Base-by-base conservation (phyloP, 2,888 invertebrate species). In the Lomographa bimaculata region DNA sequence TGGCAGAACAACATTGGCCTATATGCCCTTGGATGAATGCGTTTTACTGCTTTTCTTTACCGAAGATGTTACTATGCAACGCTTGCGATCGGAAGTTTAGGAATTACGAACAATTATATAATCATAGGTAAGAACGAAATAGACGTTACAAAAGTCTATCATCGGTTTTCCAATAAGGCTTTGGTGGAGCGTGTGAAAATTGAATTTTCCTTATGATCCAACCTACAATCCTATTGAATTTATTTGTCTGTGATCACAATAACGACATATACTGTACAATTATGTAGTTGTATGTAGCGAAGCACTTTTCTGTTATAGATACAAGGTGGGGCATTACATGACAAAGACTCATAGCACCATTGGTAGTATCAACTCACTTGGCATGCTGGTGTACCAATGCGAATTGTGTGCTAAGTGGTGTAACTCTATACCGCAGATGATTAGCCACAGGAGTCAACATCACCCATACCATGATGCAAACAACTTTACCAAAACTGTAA, bases 61-160 rank as follows among this genome's bases (percentile, higher is more conserved):
- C 82, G 5, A 89, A 85, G 60, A 64, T 84, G 56, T 60, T 89
- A 18, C 62, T 89, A 2, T 90, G 90, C 59, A 86, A 87, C 61
- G 72, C 74, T 26, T 90, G 90, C 60, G 87, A 89, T 52, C 70
- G 86, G 5, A 89, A 89, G 58, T 89, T 89, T 57, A 71, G 79
- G 37, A 86, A 75, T 54, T 87, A 89, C 55, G 86, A 89, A 37
- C 86, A 86, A 51, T 60, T 90, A 18, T 90, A 90, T 50, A 83
- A 77, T 50, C 89, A 89, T 57, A 83, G 89, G 89, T 87, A 54
- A 50, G 49, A 43, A 27, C 27, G n/a, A n/a, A n/a, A n/a, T n/a
- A n/a, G n/a, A n/a, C n/a, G n/a, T n/a, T n/a, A n/a, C n/a, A n/a
- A n/a, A n/a, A n/a, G n/a, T n/a, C n/a, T n/a, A n/a, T n/a, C n/a